These are phyloP conservation scores for Drosophila demipolita DNA, from an alignment of 2,888 invertebrate genomes.

Conservation along the genomic window DNA sequence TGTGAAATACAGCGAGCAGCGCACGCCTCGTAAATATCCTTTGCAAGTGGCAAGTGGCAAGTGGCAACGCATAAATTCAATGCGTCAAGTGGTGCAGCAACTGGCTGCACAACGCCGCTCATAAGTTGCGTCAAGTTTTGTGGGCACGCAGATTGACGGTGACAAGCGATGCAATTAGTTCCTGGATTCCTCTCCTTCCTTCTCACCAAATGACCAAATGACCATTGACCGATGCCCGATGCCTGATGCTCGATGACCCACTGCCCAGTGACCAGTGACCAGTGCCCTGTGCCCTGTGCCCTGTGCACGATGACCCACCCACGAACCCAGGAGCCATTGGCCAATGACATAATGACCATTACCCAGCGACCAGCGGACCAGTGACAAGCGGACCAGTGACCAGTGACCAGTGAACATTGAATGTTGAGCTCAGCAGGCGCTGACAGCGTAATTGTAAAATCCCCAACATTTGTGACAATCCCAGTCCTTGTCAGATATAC, in stretches of 20 bases:
- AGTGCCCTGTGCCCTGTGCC: neutral
- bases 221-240: conserved; percentile 6
- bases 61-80: conserved; percentile 55
- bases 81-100: conserved; percentile 57
- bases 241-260: conserved; percentile 3
- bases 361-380: neutral
- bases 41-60: conserved; percentile 38
- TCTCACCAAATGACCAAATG: conserved; percentile 10
- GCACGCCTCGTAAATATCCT: conserved; percentile 51
- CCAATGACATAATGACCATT: conserved; percentile 13
- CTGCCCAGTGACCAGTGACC: neutral
- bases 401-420: conserved; percentile 6
- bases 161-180: conserved; percentile 58
- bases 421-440: conserved; percentile 10
- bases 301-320: neutral
- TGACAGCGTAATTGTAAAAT: conserved; percentile 47
- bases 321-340: conserved; percentile 4
- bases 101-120: conserved; percentile 3
- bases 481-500: neutral
- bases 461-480: neutral
- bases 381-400: neutral
- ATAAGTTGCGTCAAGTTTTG: conserved; percentile 23
- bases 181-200: conserved; percentile 21
- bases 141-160: conserved; percentile 52
- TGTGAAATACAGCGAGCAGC: conserved; percentile 38